phyloP scores from a whole-genome alignment of 2,113 vertebrate genomes.

The Actinemys pallida region DNA sequence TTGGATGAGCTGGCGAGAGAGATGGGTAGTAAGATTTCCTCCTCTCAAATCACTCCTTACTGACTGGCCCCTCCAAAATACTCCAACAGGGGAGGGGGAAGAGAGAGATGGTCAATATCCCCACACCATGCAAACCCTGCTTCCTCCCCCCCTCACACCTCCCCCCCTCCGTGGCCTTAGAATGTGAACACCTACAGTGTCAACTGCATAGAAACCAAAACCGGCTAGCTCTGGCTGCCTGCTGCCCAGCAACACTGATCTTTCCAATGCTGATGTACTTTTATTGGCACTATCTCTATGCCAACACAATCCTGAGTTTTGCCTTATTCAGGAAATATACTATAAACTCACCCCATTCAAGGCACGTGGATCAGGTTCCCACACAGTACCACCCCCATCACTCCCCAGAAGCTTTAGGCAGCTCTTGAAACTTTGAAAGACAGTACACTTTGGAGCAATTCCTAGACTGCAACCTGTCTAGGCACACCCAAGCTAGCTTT shows the following conservation, averaged over 20 bases:
- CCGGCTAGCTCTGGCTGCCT: too few species aligned
- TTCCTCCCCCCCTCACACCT: fast-evolving
- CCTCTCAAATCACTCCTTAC: conserved; percentile 3
- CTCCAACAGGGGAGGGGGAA: not conserved
- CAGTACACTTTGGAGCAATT: not conserved
- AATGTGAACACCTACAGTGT: not conserved
- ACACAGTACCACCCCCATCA: not conserved
- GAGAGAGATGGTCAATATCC: not conserved
- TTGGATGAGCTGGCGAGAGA: not conserved
- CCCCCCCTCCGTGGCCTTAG: not conserved
- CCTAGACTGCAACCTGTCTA: not conserved
- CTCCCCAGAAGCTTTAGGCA: not conserved
- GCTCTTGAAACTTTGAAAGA: not conserved
- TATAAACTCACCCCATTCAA: not conserved
- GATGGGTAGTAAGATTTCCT: not conserved
- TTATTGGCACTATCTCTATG: not conserved
- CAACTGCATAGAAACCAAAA: not conserved
- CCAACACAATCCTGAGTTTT: not conserved
- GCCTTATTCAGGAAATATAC: not conserved
- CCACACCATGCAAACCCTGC: not conserved
- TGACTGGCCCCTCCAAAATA: not conserved
- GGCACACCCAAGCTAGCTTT: not conserved
- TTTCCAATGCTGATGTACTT: not conserved
- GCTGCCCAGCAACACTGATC: not conserved
- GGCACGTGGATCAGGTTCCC: not conserved